These are phyloP conservation scores for Aplochiton taeniatus DNA, from an alignment of 2,797 vertebrate genomes.

Conservation along the genomic window DNA sequence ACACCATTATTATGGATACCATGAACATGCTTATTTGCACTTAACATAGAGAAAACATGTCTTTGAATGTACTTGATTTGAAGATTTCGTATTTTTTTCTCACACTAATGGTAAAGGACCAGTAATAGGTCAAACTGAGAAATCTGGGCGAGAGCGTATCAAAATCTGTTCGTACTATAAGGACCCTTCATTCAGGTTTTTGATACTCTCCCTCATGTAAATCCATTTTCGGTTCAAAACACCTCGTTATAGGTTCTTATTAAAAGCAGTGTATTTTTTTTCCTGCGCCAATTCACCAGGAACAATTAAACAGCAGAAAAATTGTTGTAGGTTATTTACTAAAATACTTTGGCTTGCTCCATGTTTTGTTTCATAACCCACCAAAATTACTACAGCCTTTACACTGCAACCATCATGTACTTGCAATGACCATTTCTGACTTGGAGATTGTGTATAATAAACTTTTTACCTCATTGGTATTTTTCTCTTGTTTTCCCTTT, in stretches of 20 bases:
- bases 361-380: conserved; percentile 58
- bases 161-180: background rate
- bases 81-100: background rate
- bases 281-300: too few species aligned
- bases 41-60: conserved; percentile 16
- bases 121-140: background rate
- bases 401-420: conserved; percentile 51
- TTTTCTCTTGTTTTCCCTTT: background rate
- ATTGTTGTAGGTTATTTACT: conserved; percentile 39
- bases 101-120: conserved; percentile 3
- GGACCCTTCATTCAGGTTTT: too few species aligned
- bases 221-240: too few species aligned
- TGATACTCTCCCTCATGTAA: too few species aligned
- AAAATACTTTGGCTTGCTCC: conserved; percentile 38
- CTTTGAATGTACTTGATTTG: conserved; percentile 24
- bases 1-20: conserved; percentile 15
- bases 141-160: background rate
- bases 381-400: conserved; percentile 34
- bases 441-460: conserved; percentile 50
- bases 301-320: background rate
- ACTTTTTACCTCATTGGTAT: conserved; percentile 63
- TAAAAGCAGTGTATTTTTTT: too few species aligned
- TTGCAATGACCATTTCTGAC: conserved; percentile 44
- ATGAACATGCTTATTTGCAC: conserved; percentile 14
- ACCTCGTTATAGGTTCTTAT: too few species aligned